phyloP scores from a whole-genome alignment of 2,797 vertebrate species.

The Hippoglossus hippoglossus region DNA sequence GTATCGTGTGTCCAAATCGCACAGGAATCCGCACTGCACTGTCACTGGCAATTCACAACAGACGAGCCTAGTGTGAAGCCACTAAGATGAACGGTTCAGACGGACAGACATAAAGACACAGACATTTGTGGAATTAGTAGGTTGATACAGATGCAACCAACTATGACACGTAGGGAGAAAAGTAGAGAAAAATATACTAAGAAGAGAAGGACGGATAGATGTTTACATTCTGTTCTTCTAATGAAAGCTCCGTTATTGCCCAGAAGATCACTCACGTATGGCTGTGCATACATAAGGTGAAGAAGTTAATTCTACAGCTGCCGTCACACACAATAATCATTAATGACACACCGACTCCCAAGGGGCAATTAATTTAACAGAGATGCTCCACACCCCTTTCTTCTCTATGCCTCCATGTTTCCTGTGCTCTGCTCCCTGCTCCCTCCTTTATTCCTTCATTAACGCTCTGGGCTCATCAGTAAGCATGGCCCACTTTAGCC shows the following conservation, averaged over 20 bases:
- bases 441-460: constrained; percentile 64
- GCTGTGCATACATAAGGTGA: background rate
- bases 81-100: no score
- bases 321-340: constrained; percentile 46
- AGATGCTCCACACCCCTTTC: constrained; percentile 21
- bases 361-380: constrained; percentile 55
- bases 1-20: no score
- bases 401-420: constrained; percentile 24
- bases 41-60: no score
- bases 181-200: background rate
- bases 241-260: constrained; percentile 30
- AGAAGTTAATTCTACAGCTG: constrained; percentile 17
- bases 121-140: no score
- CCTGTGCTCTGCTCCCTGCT: constrained; percentile 17
- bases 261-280: constrained; percentile 33
- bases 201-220: background rate
- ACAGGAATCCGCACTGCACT: no score
- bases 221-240: background rate
- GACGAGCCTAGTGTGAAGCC: no score
- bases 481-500: constrained; percentile 67
- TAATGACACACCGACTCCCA: constrained; percentile 40
- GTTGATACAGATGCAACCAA: background rate
- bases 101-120: no score
- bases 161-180: background rate
- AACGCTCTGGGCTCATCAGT: constrained; percentile 58